Percentiles rank a stretch among this genome's conserved stretches.
These are phyloP conservation scores for Tenthredo distinguenda DNA, from an alignment of 2,888 invertebrate species.

Conservation along the genomic window DNA sequence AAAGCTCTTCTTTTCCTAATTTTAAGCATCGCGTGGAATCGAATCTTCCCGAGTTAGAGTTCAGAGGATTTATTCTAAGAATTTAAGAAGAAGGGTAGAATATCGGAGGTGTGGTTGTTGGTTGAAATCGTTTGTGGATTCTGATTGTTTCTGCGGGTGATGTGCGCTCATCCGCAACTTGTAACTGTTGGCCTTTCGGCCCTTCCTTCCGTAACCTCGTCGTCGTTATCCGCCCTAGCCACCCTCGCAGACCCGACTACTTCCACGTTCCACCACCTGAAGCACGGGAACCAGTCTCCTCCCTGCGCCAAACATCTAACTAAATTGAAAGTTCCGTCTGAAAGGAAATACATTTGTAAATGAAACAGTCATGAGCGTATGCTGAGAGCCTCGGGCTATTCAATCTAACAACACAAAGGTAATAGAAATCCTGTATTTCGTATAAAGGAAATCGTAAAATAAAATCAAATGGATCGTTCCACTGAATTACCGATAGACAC, in stretches of 20 bases:
- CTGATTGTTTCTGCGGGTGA: constrained; percentile 60
- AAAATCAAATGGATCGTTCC: constrained; percentile 70
- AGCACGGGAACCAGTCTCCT: not conserved
- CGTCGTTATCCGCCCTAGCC: constrained; percentile 24
- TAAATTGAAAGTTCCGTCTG: constrained; percentile 75
- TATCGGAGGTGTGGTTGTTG: not conserved
- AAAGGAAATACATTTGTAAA: constrained; percentile 77
- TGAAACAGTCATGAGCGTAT: constrained; percentile 75
- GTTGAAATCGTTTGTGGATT: constrained; percentile 33
- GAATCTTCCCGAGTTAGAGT: not conserved
- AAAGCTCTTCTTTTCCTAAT: not conserved
- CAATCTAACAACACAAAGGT: constrained; percentile 74
- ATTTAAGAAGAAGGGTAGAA: not conserved
- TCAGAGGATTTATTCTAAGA: not conserved
- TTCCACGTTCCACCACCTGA: constrained; percentile 31
- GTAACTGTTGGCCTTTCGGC: constrained; percentile 59
- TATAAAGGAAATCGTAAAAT: constrained; percentile 72
- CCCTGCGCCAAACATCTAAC: constrained; percentile 66
- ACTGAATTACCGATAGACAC: constrained; percentile 66
- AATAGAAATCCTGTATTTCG: constrained; percentile 73
- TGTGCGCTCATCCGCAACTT: constrained; percentile 59
- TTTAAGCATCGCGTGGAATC: not conserved
- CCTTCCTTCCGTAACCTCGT: constrained; percentile 49
- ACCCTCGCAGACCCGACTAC: not conserved
- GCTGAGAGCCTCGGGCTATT: constrained; percentile 71